Evolutionary conservation across 2,888 invertebrate genomes (phyloP), one percentile per base, ranked within the genome.

Genomic region (Dryobota labecula): DNA sequence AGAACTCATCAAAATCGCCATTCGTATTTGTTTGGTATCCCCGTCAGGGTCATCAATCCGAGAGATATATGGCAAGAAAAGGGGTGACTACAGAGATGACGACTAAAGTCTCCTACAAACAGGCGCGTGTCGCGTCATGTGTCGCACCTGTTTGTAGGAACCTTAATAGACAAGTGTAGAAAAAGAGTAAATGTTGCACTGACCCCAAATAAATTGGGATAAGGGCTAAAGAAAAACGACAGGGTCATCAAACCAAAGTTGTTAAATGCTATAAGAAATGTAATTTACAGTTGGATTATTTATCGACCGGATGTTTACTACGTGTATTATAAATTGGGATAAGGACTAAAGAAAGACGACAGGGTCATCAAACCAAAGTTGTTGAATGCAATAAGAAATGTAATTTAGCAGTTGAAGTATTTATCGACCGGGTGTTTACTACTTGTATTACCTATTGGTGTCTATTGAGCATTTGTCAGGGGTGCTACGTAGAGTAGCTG

Each of bases 401-500:
- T 36, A n/a, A 27, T 15, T 27, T 7, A 36, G 8, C 15, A 45
- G 11, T 38, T 72, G 4, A 2, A 30, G 4, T 30, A 54, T 56
- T 13, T 20, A 47, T 33, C 3, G 54, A 36, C 13, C 9, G n/a
- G 2, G 30, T 27, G 15, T 47, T 41, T n/a, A 27, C 77, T 57
- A 71, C 24, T 20, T 58, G 43, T 41, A 24, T 8, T 6, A 18
- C 0, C 13, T 27, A 47, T 18, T 45, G 15, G 4, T 49, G 9
- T 68, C 77, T 85, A 88, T 53, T 83, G 84, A 53, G 84, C 87
- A 70, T 92, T 89, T n/a, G 88, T 81, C 11, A 93, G 78, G 0
- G 93, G 95, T 1, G 90, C 84, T 2, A 92, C 90, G 65, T 95
- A 95, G 2, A 96, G 89, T 33, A 96, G 82, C 27, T 91, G 92